Conservation (phyloP, 2,113 vertebrate genomes). For the Leptobrachium leishanense region DNA sequence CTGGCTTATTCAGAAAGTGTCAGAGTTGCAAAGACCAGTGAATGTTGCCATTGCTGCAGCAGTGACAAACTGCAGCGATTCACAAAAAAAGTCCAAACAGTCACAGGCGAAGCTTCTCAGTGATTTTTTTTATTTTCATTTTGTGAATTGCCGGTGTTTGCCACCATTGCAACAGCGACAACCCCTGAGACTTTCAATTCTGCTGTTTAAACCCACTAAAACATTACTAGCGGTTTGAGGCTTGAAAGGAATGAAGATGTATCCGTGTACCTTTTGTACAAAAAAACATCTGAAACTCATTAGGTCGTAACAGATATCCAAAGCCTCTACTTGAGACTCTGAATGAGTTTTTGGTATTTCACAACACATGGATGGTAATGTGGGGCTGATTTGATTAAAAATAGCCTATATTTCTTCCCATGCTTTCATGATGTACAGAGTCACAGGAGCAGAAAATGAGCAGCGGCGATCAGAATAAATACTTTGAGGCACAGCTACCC, state of each 20-base stretch:
- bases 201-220: neutral
- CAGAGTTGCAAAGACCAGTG: too few relatives aligned
- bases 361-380: constrained; percentile 31
- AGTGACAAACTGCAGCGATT: too few relatives aligned
- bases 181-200: too few relatives aligned
- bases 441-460: constrained; percentile 10
- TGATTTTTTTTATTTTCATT: too few relatives aligned
- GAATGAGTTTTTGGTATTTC: constrained; percentile 26
- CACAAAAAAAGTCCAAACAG: too few relatives aligned
- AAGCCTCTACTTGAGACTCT: constrained; percentile 7
- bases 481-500: constrained; percentile 29
- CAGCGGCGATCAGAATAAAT: neutral
- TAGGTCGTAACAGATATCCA: constrained; percentile 32
- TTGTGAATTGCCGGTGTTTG: too few relatives aligned
- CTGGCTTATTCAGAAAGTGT: too few relatives aligned
- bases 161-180: too few relatives aligned
- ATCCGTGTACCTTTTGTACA: neutral
- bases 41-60: too few relatives aligned
- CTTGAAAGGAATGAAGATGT: constrained; percentile 23
- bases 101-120: too few relatives aligned
- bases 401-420: constrained; percentile 11
- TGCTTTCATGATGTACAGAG: constrained; percentile 3
- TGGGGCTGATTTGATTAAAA: constrained; percentile 34
- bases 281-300: constrained; percentile 20
- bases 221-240: constrained; percentile 6